Base-by-base conservation (phyloP, 2,888 invertebrate species). In the Dryomyza anilis region DNA sequence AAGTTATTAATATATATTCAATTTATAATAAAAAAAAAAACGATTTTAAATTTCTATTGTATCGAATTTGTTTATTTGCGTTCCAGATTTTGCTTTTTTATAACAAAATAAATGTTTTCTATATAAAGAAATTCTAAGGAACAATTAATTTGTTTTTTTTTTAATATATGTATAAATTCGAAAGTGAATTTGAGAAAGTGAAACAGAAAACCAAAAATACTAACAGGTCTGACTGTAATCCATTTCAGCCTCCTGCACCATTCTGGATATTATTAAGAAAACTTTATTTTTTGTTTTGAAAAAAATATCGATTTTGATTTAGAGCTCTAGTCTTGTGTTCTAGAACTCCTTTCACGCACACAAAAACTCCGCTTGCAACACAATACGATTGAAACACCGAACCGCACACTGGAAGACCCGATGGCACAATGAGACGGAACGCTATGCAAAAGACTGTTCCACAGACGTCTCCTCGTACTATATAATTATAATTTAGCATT, bases 151-250 rank as follows among this genome's bases (percentile, higher is more conserved):
- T 36, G 10, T 36, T 14, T 33, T 45, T 19, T n/a, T 8, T 39
- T 53, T 58, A 19, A 27, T n/a, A n/a, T n/a, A n/a, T n/a, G n/a
- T n/a, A n/a, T n/a, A n/a, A n/a, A n/a, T n/a, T n/a, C n/a, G n/a
- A n/a, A n/a, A n/a, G n/a, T n/a, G n/a, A n/a, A n/a, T n/a, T n/a
- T n/a, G n/a, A n/a, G n/a, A n/a, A n/a, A n/a, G n/a, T n/a, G n/a
- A n/a, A n/a, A n/a, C n/a, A n/a, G n/a, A n/a, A n/a, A n/a, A n/a
- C 33, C 29, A 16, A 19, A 29, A 45, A 52, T 63, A 69, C 69
- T 69, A 62, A 69, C 69, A 65, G n/a, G 67, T 69, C 33, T 59
- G 48, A 46, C 66, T 69, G 21, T 69, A 67, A 59, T 67, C 69
- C 39, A 58, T 43, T 58, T 61, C 39, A 5, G 10, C 33, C 14